Base-by-base conservation (phyloP, 1,140 invertebrate genomes). In the Coptotermes formosanus region DNA sequence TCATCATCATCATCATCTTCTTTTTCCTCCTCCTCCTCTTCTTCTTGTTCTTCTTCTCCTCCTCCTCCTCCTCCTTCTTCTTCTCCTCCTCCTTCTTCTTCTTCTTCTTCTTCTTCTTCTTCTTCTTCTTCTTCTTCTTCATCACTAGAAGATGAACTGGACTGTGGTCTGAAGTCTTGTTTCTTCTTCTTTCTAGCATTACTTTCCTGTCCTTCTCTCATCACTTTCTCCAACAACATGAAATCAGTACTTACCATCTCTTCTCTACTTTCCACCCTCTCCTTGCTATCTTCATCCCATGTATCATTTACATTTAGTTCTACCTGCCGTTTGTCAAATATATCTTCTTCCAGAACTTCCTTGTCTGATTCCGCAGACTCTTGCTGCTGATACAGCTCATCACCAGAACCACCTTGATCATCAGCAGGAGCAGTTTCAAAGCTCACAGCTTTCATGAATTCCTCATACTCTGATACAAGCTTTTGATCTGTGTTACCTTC, bases 401-500 rank as follows among this genome's bases (percentile, higher is more conserved):
- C 38, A 32, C 75, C 25, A n/a, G 32, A 48, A 12, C 12, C 82
- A 55, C 43, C 43, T 32, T 69, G 45, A 16, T 75, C 38, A 19
- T 86, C 86, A 38, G 21, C 7, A 11, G 44, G 19, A 84, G 32
- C 7, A 69, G 86, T 52, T 30, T 86, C 86, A 82, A 69, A 83
- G 25, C 82, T 84, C 21, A 86, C 86, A 69, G 86, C 86, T 84
- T 86, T 86, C 86, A 86, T 86, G 52, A 86, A 86, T 52, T 86
- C 86, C 32, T 86, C 86, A 75, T 86, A 86, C 44, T 86, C 86
- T 14, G 86, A 86, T 0, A 82, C 86, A 25, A 86, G 81, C 83
- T 86, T 86, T 25, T 84, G 52, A 43, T 86, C 64, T 25, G 85
- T 86, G 52, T 86, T 86, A n/a, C 82, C 82, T 25, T 86, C 85